Evolutionary conservation across 2,888 invertebrate species (phyloP).

Genomic region (Campopleginae sp.): DNA sequence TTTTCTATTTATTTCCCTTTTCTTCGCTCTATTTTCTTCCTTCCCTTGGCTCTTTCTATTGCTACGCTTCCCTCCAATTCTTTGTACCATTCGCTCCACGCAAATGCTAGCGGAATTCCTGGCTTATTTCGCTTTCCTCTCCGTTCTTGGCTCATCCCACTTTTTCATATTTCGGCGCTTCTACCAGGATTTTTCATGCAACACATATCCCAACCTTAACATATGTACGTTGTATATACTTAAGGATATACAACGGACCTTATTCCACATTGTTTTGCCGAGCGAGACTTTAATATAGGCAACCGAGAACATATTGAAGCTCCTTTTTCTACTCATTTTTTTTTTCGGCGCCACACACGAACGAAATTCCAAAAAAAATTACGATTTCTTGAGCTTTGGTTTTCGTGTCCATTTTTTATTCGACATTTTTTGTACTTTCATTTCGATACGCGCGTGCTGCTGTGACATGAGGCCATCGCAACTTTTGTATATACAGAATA

Average conservation of each 20-base stretch:
- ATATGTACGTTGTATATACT: neutral
- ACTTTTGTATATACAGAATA: neutral
- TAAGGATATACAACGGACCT: neutral
- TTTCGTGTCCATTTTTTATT: neutral
- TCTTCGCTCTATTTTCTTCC: conserved; percentile 21
- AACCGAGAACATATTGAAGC: neutral
- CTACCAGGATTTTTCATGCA: neutral
- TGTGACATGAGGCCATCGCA: neutral
- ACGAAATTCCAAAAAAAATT: conserved; percentile 14
- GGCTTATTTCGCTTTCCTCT: conserved; percentile 1
- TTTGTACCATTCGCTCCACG: neutral
- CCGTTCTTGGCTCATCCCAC: conserved; percentile 2
- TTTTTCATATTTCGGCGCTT: conserved; percentile 7
- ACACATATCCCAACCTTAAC: neutral
- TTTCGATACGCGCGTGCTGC: neutral
- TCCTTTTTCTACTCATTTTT: neutral
- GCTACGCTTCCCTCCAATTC: conserved; percentile 19
- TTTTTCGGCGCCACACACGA: neutral
- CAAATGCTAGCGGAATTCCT: neutral
- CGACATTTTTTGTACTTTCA: neutral
- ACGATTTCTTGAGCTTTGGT: conserved; percentile 13
- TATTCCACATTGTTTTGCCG: conserved; percentile 1
- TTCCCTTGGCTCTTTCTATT: neutral
- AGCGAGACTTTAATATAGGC: neutral
- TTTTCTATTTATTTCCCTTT: conserved; percentile 32